Conservation (phyloP, 1,140 invertebrate genomes). For the Antheraea pernyi region DNA sequence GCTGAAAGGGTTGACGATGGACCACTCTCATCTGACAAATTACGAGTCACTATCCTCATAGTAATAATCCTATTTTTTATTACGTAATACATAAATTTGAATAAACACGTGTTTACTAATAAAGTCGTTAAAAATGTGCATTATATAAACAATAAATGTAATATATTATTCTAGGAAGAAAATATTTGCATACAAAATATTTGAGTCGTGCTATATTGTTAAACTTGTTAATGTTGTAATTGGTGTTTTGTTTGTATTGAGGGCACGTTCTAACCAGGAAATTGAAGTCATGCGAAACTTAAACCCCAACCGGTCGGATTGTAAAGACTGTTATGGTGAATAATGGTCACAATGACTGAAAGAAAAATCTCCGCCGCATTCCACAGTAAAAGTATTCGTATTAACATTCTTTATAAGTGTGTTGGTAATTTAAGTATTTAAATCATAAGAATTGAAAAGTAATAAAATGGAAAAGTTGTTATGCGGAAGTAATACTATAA, state of each 20-base stretch:
- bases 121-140: too few relatives aligned
- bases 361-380: slow-evolving; percentile 13
- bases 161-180: too few relatives aligned
- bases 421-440: neutral
- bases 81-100: too few relatives aligned
- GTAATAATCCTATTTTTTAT: too few relatives aligned
- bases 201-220: neutral
- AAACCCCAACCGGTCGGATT: slow-evolving; percentile 12
- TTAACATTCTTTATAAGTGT: neutral
- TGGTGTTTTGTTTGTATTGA: slow-evolving; percentile 25
- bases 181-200: slow-evolving; percentile 5
- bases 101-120: too few relatives aligned
- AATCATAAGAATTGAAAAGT: neutral
- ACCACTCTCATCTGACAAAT: too few relatives aligned
- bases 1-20: too few relatives aligned
- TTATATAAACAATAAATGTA: too few relatives aligned
- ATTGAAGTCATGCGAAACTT: slow-evolving; percentile 24
- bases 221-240: slow-evolving; percentile 6
- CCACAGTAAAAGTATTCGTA: slow-evolving; percentile 1
- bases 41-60: too few relatives aligned
- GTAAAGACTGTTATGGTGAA: slow-evolving; percentile 19
- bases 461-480: too few relatives aligned
- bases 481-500: too few relatives aligned
- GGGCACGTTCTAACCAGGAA: slow-evolving; percentile 28
- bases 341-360: slow-evolving; percentile 14